Evolutionary conservation across 35 echinoderm and acorn worm species (phyloP).

Genomic region (Apostichopus californicus): DNA sequence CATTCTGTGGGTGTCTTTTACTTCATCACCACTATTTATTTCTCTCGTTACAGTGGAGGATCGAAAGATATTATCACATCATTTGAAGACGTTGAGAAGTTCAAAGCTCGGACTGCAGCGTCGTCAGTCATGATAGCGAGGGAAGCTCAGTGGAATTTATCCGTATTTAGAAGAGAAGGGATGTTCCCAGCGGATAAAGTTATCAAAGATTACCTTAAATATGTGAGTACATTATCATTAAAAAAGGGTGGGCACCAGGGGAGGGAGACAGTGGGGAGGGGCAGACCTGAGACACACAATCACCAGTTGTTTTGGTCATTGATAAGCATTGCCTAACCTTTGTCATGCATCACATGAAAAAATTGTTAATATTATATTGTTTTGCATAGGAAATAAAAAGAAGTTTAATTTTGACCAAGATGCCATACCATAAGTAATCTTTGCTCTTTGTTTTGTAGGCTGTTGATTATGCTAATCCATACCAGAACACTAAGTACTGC

Average conservation of each 20-base stretch:
- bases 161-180: constrained; percentile 90
- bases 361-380: no score
- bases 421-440: neutral
- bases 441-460: constrained; percentile 52
- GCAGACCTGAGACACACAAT: no score
- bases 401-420: neutral
- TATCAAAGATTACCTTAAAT: constrained; percentile 83
- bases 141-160: constrained; percentile 93
- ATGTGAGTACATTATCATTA: constrained; percentile 66
- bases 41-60: constrained; percentile 73
- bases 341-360: no score
- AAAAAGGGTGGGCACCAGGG: no score
- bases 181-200: constrained; percentile 61
- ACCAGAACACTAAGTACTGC: constrained; percentile 86
- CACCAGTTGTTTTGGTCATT: no score
- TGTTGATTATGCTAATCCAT: constrained; percentile 83
- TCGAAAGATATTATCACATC: constrained; percentile 77
- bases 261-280: no score
- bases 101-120: constrained; percentile 55
- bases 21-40: neutral
- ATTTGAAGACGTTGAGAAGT: constrained; percentile 75
- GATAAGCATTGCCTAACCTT: no score
- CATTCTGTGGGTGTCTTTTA: no score
- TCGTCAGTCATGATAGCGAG: constrained; percentile 95
- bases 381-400: no score